These are phyloP conservation scores for Microcebus griseorufus DNA, from an alignment of 2,113 vertebrate genomes.

Conservation along the genomic window DNA sequence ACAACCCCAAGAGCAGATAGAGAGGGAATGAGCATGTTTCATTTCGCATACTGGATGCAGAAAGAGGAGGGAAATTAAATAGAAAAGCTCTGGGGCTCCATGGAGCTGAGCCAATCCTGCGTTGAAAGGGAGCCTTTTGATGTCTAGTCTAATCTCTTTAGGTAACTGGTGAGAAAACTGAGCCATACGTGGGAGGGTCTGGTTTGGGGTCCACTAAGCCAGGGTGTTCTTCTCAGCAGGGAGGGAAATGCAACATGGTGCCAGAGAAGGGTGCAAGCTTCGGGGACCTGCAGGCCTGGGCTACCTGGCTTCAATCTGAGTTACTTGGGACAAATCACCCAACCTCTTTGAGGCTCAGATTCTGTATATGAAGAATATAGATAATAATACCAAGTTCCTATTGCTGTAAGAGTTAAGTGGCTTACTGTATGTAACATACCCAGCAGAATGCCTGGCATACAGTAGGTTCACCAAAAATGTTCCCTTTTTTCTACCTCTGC, in stretches of 20 bases:
- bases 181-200: neutral
- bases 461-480: neutral
- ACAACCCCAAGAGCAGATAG: conserved; percentile 11
- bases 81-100: neutral
- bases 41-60: neutral
- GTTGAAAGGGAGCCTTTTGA: neutral
- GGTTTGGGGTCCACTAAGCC: neutral
- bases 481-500: neutral
- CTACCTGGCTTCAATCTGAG: neutral
- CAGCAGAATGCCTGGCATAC: neutral
- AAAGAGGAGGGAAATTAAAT: accelerated
- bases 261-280: neutral
- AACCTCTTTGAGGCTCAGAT: neutral
- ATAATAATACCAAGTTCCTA: neutral
- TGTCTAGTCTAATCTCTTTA: accelerated
- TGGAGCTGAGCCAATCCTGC: accelerated
- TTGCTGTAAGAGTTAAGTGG: neutral
- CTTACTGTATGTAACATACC: neutral
- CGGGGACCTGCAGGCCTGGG: neutral
- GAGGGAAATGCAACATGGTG: neutral
- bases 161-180: neutral
- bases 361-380: neutral
- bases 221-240: neutral
- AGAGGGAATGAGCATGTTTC: neutral
- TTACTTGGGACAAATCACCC: neutral